These are phyloP conservation scores for Sebastes reedi DNA, from an alignment of 2,797 vertebrate species.

Conservation along the genomic window DNA sequence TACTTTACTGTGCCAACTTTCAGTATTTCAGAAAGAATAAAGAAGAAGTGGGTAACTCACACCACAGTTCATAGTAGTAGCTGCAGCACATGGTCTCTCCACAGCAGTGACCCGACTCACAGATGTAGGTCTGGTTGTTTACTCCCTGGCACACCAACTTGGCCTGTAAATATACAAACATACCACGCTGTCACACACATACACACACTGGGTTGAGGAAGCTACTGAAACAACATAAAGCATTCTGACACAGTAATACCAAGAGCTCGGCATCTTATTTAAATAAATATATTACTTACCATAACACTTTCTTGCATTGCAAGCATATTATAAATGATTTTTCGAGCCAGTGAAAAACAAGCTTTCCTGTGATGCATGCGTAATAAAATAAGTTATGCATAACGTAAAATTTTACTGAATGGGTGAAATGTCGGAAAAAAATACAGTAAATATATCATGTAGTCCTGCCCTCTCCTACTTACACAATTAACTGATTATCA, in stretches of 20 bases:
- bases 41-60: constrained; percentile 78
- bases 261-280: not conserved
- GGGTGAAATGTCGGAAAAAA: no score
- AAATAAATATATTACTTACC: not conserved
- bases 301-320: not conserved
- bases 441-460: not conserved
- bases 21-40: not conserved
- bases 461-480: not conserved
- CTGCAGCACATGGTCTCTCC: constrained; percentile 94
- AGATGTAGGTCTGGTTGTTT: constrained; percentile 94
- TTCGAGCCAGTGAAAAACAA: not conserved
- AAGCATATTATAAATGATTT: not conserved
- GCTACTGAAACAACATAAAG: not conserved
- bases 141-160: constrained; percentile 88
- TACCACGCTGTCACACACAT: not conserved
- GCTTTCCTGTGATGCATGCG: not conserved
- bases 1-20: not conserved
- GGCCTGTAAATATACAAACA: constrained; percentile 76
- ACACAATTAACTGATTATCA: not conserved
- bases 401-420: no score
- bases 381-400: not conserved
- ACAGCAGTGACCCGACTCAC: constrained; percentile 95
- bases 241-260: not conserved
- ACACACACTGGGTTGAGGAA: not conserved
- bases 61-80: constrained; percentile 98